Percentiles rank a stretch among this genome's conserved stretches.
These are phyloP conservation scores for Chanos chanos DNA, from an alignment of 2,797 vertebrate species.

Conservation along the genomic window DNA sequence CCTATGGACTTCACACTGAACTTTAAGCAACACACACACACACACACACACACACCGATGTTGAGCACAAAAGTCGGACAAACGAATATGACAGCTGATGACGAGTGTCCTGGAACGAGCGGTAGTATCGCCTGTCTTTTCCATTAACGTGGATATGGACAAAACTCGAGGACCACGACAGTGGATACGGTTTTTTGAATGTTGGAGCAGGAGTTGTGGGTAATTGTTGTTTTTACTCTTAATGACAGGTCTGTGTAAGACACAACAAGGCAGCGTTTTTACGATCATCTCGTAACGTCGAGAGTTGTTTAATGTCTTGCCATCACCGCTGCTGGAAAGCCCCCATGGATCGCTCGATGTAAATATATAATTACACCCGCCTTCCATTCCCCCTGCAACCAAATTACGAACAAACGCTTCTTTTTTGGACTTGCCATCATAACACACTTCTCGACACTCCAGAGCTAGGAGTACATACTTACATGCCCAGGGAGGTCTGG, in stretches of 20 bases:
- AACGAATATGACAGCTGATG: constrained; percentile 37
- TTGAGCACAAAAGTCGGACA: constrained; percentile 28
- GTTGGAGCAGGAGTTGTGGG: constrained; percentile 32
- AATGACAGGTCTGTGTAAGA: constrained; percentile 72
- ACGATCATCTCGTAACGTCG: constrained; percentile 68
- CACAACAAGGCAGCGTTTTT: constrained; percentile 70
- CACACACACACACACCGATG: no score
- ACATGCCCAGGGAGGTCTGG: constrained; percentile 1
- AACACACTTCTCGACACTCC: constrained; percentile 44
- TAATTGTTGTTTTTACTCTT: constrained; percentile 60
- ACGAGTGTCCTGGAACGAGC: no score
- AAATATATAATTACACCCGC: constrained; percentile 70
- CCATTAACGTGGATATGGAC: no score
- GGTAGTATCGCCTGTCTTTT: no score
- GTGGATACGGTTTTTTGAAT: constrained; percentile 20
- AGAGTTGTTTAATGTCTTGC: constrained; percentile 76
- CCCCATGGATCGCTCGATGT: constrained; percentile 63
- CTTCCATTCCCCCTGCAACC: constrained; percentile 40
- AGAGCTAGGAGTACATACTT: constrained; percentile 41
- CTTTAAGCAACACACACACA: constrained; percentile 34
- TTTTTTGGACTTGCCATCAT: constrained; percentile 55
- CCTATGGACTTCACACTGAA: constrained; percentile 22
- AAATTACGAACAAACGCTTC: constrained; percentile 66
- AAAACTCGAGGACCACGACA: not conserved
- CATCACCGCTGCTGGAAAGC: constrained; percentile 76